Evolutionary conservation across 1,140 invertebrate genomes (phyloP).

Genomic region (Tyrophagus putrescentiae): DNA sequence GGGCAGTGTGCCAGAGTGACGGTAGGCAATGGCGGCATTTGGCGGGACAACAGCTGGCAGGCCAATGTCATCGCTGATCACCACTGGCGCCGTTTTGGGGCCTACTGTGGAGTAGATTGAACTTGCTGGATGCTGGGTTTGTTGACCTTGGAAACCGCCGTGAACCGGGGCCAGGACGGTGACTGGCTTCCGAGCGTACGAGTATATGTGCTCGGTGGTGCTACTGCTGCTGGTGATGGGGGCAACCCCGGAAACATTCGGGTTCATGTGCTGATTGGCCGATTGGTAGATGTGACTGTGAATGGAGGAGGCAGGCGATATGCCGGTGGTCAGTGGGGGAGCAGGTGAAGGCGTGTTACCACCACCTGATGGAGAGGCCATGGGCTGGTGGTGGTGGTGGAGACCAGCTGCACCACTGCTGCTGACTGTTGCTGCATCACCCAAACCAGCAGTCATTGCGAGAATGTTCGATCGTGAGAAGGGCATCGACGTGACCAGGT

Average conservation of each 20-base stretch:
- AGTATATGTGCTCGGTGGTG: conserved; percentile 13
- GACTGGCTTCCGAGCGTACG: conserved; percentile 3
- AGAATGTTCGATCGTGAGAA: conserved; percentile 20
- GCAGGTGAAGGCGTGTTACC: background rate
- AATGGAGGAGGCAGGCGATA: conserved; percentile 3
- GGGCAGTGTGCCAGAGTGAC: too few species aligned
- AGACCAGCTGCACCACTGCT: background rate
- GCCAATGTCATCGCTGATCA: background rate
- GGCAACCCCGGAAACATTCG: background rate
- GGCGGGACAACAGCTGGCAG: background rate
- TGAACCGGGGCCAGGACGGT: background rate
- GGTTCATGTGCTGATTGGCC: too few species aligned
- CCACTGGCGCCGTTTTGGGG: background rate
- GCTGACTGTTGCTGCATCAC: background rate
- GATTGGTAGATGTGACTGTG: background rate
- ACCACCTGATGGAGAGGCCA: background rate
- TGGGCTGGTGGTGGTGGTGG: too few species aligned
- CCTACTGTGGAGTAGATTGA: background rate
- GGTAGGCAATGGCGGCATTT: background rate
- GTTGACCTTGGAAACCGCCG: background rate
- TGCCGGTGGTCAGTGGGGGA: background rate
- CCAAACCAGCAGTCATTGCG: conserved; percentile 20
- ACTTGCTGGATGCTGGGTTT: background rate
- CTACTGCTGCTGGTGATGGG: background rate
- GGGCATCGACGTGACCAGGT: background rate